These are phyloP conservation scores for Physeter macrocephalus DNA, from an alignment of 2,113 vertebrate genomes.

Conservation along the genomic window DNA sequence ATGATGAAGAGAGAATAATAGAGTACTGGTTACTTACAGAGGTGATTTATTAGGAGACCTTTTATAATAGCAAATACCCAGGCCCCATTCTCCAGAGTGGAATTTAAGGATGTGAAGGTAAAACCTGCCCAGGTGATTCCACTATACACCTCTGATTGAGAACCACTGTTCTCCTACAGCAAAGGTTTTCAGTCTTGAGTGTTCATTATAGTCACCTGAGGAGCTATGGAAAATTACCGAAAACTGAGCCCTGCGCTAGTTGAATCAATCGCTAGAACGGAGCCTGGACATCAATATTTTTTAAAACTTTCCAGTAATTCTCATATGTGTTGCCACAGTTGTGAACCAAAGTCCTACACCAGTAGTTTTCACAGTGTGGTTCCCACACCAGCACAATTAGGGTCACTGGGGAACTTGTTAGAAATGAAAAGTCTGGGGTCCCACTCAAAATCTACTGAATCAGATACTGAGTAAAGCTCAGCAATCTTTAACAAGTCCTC, in stretches of 20 bases:
- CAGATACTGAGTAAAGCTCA: background rate
- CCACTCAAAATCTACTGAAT: background rate
- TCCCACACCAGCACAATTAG: background rate
- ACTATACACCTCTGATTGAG: background rate
- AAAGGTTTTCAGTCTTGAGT: background rate
- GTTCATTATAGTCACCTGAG: background rate
- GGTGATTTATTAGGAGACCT: background rate
- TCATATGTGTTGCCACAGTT: background rate
- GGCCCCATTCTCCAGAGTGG: background rate
- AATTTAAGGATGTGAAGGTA: background rate
- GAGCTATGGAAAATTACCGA: background rate
- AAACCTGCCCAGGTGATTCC: background rate
- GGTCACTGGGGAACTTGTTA: background rate
- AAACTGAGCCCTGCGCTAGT: background rate
- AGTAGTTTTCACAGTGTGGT: background rate
- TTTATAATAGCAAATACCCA: background rate
- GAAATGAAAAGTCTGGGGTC: background rate
- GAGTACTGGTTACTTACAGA: background rate
- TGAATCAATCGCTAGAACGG: background rate
- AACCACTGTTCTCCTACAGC: background rate
- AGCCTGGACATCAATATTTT: background rate
- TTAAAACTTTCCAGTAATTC: background rate
- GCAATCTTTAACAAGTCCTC: background rate
- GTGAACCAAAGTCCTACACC: background rate
- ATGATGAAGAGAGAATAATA: background rate